Conservation (phyloP, 2,113 vertebrate species). For the Semicossyphus pulcher region DNA sequence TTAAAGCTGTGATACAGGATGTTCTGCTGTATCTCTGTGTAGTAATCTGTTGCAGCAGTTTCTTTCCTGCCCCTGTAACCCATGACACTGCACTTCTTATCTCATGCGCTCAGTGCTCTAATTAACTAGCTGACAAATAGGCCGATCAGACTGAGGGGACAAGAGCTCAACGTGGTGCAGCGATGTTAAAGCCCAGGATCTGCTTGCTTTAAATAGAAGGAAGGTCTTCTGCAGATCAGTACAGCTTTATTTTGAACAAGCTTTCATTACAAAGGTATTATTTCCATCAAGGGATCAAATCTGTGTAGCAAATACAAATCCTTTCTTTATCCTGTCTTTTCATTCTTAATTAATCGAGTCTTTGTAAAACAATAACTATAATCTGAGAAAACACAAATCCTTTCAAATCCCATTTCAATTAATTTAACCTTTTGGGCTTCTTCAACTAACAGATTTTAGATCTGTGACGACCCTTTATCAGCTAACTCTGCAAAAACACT, state of each 20-base stretch:
- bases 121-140: background rate
- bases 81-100: background rate
- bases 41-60: conserved; percentile 6
- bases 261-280: background rate
- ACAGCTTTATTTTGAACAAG: background rate
- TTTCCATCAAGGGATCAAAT: background rate
- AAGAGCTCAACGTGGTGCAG: background rate
- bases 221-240: background rate
- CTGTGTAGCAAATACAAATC: too few species aligned
- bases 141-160: background rate
- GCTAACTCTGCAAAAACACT: too few species aligned
- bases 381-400: too few species aligned
- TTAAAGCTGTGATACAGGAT: background rate
- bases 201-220: background rate
- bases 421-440: too few species aligned
- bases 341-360: too few species aligned
- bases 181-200: background rate
- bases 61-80: background rate
- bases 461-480: too few species aligned
- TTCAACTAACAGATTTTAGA: too few species aligned
- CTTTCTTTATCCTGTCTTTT: too few species aligned
- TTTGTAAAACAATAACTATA: too few species aligned
- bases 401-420: too few species aligned
- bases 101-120: background rate
- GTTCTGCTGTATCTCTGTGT: background rate